Conservation (phyloP, 2,888 invertebrate genomes). For the Holacanthella duospinosa region DNA sequence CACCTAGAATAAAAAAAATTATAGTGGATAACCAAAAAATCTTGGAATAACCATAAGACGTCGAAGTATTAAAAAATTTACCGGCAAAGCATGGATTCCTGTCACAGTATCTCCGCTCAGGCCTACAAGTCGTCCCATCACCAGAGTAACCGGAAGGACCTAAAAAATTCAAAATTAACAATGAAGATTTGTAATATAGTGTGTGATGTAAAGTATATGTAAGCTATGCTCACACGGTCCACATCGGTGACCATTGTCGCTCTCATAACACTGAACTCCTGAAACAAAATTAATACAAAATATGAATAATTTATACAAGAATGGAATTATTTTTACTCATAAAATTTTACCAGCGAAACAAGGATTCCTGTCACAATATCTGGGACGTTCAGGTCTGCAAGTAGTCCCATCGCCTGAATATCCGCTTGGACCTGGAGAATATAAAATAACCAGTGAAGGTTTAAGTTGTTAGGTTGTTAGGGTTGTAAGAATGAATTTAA, state of each 20-base stretch:
- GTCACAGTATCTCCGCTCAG: slow-evolving; percentile 37
- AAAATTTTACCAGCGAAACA: neutral
- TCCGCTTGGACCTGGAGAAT: slow-evolving; percentile 37
- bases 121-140: neutral
- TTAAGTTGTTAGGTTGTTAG: too few relatives aligned
- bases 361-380: slow-evolving; percentile 23
- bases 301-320: neutral
- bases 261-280: slow-evolving; percentile 9
- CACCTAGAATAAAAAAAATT: too few relatives aligned
- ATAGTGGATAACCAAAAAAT: too few relatives aligned
- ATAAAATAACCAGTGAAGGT: too few relatives aligned
- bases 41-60: too few relatives aligned
- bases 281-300: neutral
- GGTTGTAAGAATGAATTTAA: too few relatives aligned
- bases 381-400: slow-evolving; percentile 39
- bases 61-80: too few relatives aligned
- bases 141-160: neutral
- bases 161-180: too few relatives aligned
- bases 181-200: too few relatives aligned
- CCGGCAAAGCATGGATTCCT: slow-evolving; percentile 11
- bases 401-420: slow-evolving; percentile 42
- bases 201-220: too few relatives aligned
- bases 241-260: neutral
- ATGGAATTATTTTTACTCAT: too few relatives aligned
- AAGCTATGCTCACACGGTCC: slow-evolving; percentile 6